Evolutionary conservation across 2,888 invertebrate species (phyloP).

Genomic region (Hemistola chrysoprasaria): DNA sequence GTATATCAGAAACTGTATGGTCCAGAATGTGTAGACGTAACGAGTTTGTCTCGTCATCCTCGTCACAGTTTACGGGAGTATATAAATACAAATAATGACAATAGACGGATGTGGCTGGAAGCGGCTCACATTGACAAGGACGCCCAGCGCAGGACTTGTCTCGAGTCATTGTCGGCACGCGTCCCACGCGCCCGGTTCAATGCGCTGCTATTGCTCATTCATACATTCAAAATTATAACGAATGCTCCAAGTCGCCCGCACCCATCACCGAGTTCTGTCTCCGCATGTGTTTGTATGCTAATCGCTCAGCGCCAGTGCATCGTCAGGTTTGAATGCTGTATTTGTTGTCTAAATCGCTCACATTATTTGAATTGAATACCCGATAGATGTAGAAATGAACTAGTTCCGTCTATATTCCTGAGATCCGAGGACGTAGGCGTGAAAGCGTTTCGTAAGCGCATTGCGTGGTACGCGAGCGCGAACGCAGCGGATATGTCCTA

Average conservation of each 20-base stretch:
- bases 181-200: slow-evolving; percentile 69
- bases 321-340: slow-evolving; percentile 72
- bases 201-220: slow-evolving; percentile 77
- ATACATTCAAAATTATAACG: slow-evolving; percentile 82
- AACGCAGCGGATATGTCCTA: slow-evolving; percentile 47
- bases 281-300: slow-evolving; percentile 79
- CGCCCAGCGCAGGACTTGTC: slow-evolving; percentile 75
- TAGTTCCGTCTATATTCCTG: slow-evolving; percentile 67
- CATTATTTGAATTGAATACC: slow-evolving; percentile 81
- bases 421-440: slow-evolving; percentile 65
- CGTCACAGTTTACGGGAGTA: slow-evolving; percentile 69
- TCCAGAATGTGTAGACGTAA: slow-evolving; percentile 35
- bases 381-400: slow-evolving; percentile 77
- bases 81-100: slow-evolving; percentile 77
- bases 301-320: slow-evolving; percentile 75
- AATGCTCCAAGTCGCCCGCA: slow-evolving; percentile 72
- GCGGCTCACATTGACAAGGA: slow-evolving; percentile 82
- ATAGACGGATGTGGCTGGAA: slow-evolving; percentile 81
- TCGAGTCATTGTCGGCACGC: slow-evolving; percentile 73
- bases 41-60: slow-evolving; percentile 52
- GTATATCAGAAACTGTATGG: slow-evolving; percentile 23
- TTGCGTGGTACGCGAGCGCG: slow-evolving; percentile 65
- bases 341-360: slow-evolving; percentile 78
- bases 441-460: slow-evolving; percentile 67
- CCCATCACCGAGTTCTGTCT: slow-evolving; percentile 68